Evolutionary conservation across 2,113 vertebrate species (phyloP), one percentile per base, ranked within the genome.

Genomic region (Platysteira castanea): DNA sequence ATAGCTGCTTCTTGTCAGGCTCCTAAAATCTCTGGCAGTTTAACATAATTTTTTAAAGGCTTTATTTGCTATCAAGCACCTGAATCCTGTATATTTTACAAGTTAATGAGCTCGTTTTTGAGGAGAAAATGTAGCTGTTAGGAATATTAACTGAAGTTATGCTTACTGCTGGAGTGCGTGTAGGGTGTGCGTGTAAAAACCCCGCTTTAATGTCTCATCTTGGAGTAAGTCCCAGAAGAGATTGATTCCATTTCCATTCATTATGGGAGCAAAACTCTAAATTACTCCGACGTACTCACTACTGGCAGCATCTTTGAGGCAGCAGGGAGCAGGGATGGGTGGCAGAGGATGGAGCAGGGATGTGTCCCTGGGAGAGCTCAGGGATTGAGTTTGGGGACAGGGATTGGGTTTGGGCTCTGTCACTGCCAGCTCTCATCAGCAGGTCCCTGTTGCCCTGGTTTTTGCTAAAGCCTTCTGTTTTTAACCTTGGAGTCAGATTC

Each of bases 41-140:
- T 84, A 87, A 84, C 39, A 28, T 83, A 87, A 88, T 94, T 95
- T 95, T 95, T 97, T 64, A 75, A 94, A 95, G 93, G 83, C 59
- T 91, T 96, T 96, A 89, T 93, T 93, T 96, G 86, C 79, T 82
- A 95, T 94, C 76, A 92, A 89, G 91, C 70, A 90, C 87, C 92
- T 84, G 79, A 83, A 84, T 90, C 84, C 87, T 76, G 39, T 93
- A 74, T 91, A 92, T 92, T 97, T 90, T 77, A 90, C 49, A 75
- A 89, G 46, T 42, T 92, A 96, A 94, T 67, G 63, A 92, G 85
- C 44, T 93, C 63, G 31, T 60, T 90, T 95, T 87, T 63, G 44
- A 91, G 93, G 61, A 94, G 78, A 94, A 94, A 84, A 82, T 3
- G 13, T 93, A 95, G 88, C 78, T 94, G 87, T 71, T 70, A 59